phyloP scores from a whole-genome alignment of 1,140 invertebrate species.

The Chrysomallon squamiferum region DNA sequence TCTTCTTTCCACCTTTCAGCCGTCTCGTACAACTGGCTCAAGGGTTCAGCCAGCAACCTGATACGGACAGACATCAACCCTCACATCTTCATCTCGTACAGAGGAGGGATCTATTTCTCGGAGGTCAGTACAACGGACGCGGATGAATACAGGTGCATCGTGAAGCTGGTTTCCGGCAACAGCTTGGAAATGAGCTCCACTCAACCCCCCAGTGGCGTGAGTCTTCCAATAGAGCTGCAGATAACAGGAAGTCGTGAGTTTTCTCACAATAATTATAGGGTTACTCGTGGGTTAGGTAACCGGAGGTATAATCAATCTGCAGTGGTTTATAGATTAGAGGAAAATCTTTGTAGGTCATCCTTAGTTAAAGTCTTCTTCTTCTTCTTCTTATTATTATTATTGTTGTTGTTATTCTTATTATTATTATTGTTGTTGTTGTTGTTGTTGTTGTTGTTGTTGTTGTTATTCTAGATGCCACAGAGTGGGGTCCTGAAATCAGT shows the following conservation, averaged over 20 bases:
- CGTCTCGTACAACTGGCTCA: constrained; percentile 46
- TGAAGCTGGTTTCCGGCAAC: constrained; percentile 29
- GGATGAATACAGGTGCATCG: constrained; percentile 38
- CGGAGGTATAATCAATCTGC: too few relatives aligned
- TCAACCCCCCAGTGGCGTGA: constrained; percentile 40
- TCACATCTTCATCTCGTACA: constrained; percentile 48
- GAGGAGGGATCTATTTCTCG: constrained; percentile 48
- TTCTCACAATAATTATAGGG: too few relatives aligned
- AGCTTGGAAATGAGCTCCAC: constrained; percentile 26
- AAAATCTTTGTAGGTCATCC: too few relatives aligned
- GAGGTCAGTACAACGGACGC: constrained; percentile 35
- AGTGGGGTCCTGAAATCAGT: constrained; percentile 67
- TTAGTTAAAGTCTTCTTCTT: too few relatives aligned
- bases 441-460: too few relatives aligned
- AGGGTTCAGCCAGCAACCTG: constrained; percentile 24
- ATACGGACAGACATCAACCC: constrained; percentile 41
- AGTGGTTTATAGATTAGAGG: too few relatives aligned
- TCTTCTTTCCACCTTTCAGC: constrained; percentile 8
- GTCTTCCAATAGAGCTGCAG: constrained; percentile 26
- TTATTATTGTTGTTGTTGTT: too few relatives aligned
- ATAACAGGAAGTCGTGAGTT: constrained; percentile 22
- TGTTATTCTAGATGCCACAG: constrained; percentile 22
- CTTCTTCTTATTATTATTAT: too few relatives aligned
- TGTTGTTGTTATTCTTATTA: too few relatives aligned
- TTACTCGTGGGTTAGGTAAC: too few relatives aligned